Conservation (phyloP, 1,140 invertebrate genomes). For the Zaprionus lachaisei region DNA sequence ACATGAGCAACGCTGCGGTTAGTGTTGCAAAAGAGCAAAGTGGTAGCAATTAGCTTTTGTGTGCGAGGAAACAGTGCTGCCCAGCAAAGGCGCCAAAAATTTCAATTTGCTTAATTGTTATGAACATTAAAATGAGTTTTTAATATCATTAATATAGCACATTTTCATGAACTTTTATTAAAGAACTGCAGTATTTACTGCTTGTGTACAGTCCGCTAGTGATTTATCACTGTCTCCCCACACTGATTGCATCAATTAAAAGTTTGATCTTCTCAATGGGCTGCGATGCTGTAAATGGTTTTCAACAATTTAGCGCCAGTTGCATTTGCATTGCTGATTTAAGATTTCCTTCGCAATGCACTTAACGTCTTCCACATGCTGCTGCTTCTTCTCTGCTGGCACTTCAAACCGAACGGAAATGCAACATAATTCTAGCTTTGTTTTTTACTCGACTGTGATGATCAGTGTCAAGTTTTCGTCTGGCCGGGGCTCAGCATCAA, state of each 20-base stretch:
- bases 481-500: constrained; percentile 33
- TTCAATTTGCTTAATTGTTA: background rate
- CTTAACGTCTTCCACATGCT: constrained; percentile 10
- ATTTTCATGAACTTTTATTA: constrained; percentile 1
- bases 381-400: constrained; percentile 10
- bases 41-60: constrained; percentile 18
- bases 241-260: constrained; percentile 73
- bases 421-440: constrained; percentile 72
- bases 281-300: constrained; percentile 36
- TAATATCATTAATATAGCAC: constrained; percentile 11
- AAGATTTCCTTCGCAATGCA: constrained; percentile 71
- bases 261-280: constrained; percentile 66
- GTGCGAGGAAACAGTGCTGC: background rate
- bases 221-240: constrained; percentile 33
- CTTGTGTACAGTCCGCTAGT: background rate
- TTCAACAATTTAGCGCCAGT: constrained; percentile 39
- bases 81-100: background rate
- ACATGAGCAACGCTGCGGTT: background rate
- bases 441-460: constrained; percentile 69
- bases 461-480: constrained; percentile 84
- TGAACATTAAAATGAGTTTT: background rate
- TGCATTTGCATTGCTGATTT: constrained; percentile 77
- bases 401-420: constrained; percentile 62
- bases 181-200: background rate
- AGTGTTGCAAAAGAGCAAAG: background rate